Evolutionary conservation across 2,797 vertebrate species (phyloP), one percentile per base, ranked within the genome.

Genomic region (Scyliorhinus canicula): DNA sequence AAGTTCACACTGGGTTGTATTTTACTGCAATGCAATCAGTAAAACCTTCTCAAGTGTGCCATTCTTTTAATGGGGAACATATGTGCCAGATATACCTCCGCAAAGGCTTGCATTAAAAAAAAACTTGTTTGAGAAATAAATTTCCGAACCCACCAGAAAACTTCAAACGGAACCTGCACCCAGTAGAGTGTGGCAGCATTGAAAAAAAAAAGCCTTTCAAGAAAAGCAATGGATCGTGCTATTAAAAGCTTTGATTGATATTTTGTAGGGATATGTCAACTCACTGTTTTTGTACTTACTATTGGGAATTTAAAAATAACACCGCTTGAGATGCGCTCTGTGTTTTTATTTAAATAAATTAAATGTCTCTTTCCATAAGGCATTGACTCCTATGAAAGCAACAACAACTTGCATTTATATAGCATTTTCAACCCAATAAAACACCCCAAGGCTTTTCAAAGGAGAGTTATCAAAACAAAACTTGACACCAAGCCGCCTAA

Each of bases 1-100:
- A 82, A n/a, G 88, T 65, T 91, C 88, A 65, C 60, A 24, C n/a
- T 65, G 88, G n/a, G 26, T 91, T 91, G 19, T 63, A 26, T 91
- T 65, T 91, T 91, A 44, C 40, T 65, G 40, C 65, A 65, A 91
- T 44, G n/a, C 88, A 91, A 91, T 65, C 60, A 91, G 88, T 65
- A 91, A 65, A 65, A 65, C 57, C n/a, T 91, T 91, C 57, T 65
- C 88, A 63, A 91, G 52, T 91, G 86, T 91, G 57, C 88, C 31
- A 44, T 91, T 44, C 19, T 8, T 44, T 91, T 91, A 65, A 65
- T 91, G 11, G n/a, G 40, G 60, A 91, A 91, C 60, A 65, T 60
- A 26, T 65, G 88, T 24, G 60, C 21, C 88, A 65, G 60, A 65
- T 65, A 26, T 91, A 65, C 57, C 88, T 44, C 60, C 24, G n/a